phyloP scores from a whole-genome alignment of 1,140 invertebrate species.

The Drosophila pachea region DNA sequence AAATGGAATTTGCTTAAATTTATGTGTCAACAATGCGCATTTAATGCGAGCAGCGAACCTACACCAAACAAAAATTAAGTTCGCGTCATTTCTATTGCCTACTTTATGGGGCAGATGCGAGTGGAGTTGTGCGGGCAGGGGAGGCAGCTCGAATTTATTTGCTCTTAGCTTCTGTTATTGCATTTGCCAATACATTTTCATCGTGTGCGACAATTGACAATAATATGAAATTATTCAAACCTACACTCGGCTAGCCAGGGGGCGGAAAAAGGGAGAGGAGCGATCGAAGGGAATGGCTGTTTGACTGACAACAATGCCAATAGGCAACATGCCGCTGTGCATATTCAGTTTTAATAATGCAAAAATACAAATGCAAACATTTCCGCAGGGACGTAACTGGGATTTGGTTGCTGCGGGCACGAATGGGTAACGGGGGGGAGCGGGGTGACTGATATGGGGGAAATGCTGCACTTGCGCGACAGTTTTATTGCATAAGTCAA shows the following conservation, averaged over 20 bases:
- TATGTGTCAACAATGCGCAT: slow-evolving; percentile 69
- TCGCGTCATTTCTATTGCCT: slow-evolving; percentile 71
- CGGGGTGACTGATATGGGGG: background rate
- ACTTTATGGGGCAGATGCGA: slow-evolving; percentile 46
- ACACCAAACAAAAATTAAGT: slow-evolving; percentile 63
- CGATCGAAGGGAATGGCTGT: background rate
- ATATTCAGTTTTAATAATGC: slow-evolving; percentile 78
- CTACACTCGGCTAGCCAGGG: background rate
- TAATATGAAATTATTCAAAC: slow-evolving; percentile 66
- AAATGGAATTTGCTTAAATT: slow-evolving; percentile 62
- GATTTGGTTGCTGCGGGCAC: slow-evolving; percentile 32
- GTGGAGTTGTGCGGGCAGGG: background rate
- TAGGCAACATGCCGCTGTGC: slow-evolving; percentile 49
- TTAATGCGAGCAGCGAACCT: slow-evolving; percentile 15
- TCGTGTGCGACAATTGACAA: slow-evolving; percentile 59
- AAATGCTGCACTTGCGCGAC: slow-evolving; percentile 71
- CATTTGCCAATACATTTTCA: slow-evolving; percentile 54
- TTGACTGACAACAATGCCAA: slow-evolving; percentile 39
- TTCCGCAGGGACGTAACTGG: slow-evolving; percentile 56
- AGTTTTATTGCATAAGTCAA: slow-evolving; percentile 77
- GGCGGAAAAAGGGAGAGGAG: background rate
- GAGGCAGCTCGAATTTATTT: slow-evolving; percentile 30
- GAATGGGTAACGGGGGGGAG: background rate
- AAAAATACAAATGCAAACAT: slow-evolving; percentile 77
- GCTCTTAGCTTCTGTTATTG: slow-evolving; percentile 48